These are phyloP conservation scores for Hephaestus fuliginosus DNA, from an alignment of 2,797 vertebrate genomes.

Conservation along the genomic window DNA sequence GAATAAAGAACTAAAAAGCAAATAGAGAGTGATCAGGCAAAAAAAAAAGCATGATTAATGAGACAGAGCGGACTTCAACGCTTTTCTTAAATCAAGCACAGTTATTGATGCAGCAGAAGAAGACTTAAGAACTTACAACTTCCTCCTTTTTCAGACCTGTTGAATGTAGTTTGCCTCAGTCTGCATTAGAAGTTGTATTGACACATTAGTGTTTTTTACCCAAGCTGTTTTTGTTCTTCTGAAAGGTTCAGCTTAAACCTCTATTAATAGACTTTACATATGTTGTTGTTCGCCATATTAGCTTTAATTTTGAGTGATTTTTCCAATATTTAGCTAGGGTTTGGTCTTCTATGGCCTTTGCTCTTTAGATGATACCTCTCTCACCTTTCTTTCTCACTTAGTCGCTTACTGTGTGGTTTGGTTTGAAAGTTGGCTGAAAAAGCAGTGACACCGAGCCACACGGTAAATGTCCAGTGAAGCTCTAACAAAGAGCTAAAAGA, in stretches of 20 bases:
- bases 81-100: background rate
- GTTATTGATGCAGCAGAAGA: background rate
- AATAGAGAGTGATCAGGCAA: background rate
- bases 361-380: no score
- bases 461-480: no score
- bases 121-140: background rate
- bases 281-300: no score
- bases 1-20: constrained; percentile 6
- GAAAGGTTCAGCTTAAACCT: no score
- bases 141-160: background rate
- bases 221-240: background rate
- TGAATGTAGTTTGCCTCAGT: background rate
- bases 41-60: background rate
- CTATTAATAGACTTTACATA: background rate
- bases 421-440: no score
- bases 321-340: background rate
- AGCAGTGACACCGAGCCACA: no score
- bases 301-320: background rate
- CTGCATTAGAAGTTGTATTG: background rate
- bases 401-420: no score
- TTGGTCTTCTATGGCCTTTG: no score
- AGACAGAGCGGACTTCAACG: background rate
- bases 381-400: no score
- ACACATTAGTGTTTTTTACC: background rate
- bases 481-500: no score